A percentile compares a stretch with the other conserved stretches of the same genome.
These are phyloP conservation scores for Xiphydria camelus DNA, from an alignment of 2,888 invertebrate species.

Conservation along the genomic window DNA sequence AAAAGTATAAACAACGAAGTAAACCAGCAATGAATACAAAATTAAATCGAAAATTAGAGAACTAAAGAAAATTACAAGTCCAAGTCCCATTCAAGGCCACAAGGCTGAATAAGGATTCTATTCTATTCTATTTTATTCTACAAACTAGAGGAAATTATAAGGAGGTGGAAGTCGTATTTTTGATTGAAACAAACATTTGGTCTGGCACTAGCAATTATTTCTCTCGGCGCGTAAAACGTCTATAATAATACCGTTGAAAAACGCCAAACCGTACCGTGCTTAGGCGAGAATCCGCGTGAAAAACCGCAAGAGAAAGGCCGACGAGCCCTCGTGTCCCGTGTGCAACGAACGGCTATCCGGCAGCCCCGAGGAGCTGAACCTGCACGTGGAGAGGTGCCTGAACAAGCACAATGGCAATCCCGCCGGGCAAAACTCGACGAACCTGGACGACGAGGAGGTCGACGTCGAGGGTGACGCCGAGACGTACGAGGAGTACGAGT, in stretches of 20 bases:
- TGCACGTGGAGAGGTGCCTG: slow-evolving; percentile 75
- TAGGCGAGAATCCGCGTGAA: slow-evolving; percentile 61
- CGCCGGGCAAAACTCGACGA: slow-evolving; percentile 65
- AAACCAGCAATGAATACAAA: too few species aligned
- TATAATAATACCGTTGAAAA: not conserved
- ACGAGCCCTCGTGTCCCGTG: slow-evolving; percentile 77
- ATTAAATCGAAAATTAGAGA: too few species aligned
- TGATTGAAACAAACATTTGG: not conserved
- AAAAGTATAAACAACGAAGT: too few species aligned
- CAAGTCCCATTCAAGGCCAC: too few species aligned
- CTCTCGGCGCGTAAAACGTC: too few species aligned
- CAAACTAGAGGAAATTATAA: too few species aligned
- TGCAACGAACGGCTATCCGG: slow-evolving; percentile 71
- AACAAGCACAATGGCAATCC: slow-evolving; percentile 66
- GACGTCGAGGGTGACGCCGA: slow-evolving; percentile 74
- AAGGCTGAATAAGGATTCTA: too few species aligned
- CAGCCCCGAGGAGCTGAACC: slow-evolving; percentile 70
- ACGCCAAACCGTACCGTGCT: slow-evolving; percentile 13
- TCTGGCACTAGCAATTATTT: too few species aligned
- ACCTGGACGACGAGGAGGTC: slow-evolving; percentile 77
- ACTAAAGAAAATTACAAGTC: too few species aligned
- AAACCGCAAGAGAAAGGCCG: slow-evolving; percentile 69
- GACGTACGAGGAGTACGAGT: slow-evolving; percentile 82
- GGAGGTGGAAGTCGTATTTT: not conserved
- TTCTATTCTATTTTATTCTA: not conserved